Base-by-base conservation (phyloP, 2,888 invertebrate species). In the Tholera decimalis region DNA sequence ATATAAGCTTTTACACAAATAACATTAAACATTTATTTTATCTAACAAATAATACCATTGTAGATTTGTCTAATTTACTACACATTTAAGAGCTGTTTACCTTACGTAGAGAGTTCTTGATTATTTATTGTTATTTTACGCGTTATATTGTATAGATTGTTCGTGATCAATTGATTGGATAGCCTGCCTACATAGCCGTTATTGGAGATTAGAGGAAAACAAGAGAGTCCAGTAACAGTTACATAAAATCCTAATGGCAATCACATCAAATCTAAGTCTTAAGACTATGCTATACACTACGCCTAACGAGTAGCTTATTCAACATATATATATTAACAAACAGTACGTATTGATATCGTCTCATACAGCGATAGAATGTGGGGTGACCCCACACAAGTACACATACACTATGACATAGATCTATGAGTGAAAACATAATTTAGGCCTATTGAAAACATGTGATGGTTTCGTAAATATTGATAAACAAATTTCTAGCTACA, bases 1-100 rank as follows among this genome's bases (percentile, higher is more conserved):
- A 86, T 88, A 85, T 81, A 91, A 91, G 91, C 90, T 84, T 86
- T 85, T 85, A 88, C 83, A 90, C 85, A 88, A 85, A 77, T 88
- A 89, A 92, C 89, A 91, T 89, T 88, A 78, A 91, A 93, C 91
- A 92, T 91, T 90, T 79, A 91, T 63, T 85, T 86, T 83, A 80
- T 77, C 88, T 91, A 89, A 88, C 78, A 86, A 82, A 87, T 83
- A 84, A 84, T 88, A 85, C 77, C 73, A 71, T 75, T 79, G 75
- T 83, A 82, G 78, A 77, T 75, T 73, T 73, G 49, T 70, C 83
- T 87, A 86, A 77, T 79, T 70, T 69, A 72, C 88, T 90, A 89
- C 85, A 86, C 86, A 87, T 83, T 86, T 63, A 85, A 73, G 73
- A 82, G 67, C 59, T 68, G 80, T 77, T 75, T 15, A 35, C 35